Percentiles rank a stretch among this genome's conserved stretches.
Conservation (phyloP, 2,797 vertebrate genomes). For the Ceryle rudis region DNA sequence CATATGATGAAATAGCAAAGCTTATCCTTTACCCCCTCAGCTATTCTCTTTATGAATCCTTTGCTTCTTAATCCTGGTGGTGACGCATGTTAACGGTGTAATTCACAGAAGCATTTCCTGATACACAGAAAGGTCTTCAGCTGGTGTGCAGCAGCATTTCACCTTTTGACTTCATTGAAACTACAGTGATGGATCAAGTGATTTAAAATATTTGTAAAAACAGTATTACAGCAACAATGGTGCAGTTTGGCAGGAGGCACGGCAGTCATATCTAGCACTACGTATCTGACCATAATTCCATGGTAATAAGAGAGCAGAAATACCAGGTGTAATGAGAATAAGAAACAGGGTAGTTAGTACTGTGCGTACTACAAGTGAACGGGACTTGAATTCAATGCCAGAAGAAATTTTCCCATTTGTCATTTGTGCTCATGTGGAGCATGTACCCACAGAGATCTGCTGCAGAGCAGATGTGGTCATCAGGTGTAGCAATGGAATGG, state of each 20-base stretch:
- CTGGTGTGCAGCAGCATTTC: not conserved
- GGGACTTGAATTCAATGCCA: too few species aligned
- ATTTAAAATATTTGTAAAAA: not conserved
- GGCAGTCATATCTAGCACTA: not conserved
- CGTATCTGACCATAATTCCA: too few species aligned
- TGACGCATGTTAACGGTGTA: not conserved
- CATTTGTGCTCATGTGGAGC: too few species aligned
- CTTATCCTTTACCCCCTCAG: not conserved
- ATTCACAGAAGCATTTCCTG: not conserved
- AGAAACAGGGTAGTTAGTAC: too few species aligned
- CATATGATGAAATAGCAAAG: not conserved
- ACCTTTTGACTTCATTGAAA: not conserved
- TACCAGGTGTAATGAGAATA: too few species aligned
- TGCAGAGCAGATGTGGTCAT: too few species aligned
- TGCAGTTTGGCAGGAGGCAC: not conserved
- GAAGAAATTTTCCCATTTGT: too few species aligned
- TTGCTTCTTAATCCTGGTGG: not conserved
- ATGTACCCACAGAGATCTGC: too few species aligned
- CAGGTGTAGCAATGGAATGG: too few species aligned
- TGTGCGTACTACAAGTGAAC: too few species aligned
- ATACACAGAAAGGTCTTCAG: not conserved
- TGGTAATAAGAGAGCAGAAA: too few species aligned
- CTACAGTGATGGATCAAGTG: not conserved
- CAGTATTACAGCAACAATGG: not conserved
- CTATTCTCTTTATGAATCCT: not conserved